Percentiles rank a stretch among this genome's conserved stretches.
Conservation (phyloP, 2,888 invertebrate species). For the Amblyjoppa fuscipennis region DNA sequence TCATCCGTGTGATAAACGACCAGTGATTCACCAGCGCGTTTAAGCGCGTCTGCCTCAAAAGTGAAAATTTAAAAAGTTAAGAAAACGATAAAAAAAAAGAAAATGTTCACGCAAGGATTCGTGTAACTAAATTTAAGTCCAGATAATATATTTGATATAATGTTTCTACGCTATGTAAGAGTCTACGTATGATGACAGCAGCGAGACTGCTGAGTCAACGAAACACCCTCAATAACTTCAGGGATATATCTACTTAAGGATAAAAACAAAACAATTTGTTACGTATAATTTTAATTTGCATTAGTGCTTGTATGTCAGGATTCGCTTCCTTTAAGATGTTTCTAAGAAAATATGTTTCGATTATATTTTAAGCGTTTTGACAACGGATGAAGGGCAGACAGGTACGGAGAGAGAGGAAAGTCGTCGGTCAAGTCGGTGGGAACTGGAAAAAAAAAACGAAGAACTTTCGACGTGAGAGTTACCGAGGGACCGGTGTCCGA, state of each 20-base stretch:
- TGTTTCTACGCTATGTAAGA: slow-evolving; percentile 37
- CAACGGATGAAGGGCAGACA: background rate
- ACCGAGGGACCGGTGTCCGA: slow-evolving; percentile 59
- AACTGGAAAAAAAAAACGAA: slow-evolving; percentile 18
- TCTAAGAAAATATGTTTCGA: slow-evolving; percentile 26
- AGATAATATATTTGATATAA: slow-evolving; percentile 51
- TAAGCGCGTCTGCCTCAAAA: slow-evolving; percentile 26
- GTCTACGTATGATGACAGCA: slow-evolving; percentile 6
- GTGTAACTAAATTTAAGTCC: slow-evolving; percentile 44
- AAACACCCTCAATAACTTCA: background rate
- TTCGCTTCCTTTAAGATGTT: slow-evolving; percentile 12
- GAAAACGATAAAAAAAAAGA: background rate
- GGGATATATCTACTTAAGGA: background rate
- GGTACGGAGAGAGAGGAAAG: slow-evolving; percentile 11
- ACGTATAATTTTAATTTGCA: background rate
- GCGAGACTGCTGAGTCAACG: slow-evolving; percentile 7
- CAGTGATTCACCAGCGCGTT: slow-evolving; percentile 21
- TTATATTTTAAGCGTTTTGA: slow-evolving; percentile 5
- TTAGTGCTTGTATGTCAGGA: background rate
- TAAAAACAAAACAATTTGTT: background rate
- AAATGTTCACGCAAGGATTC: slow-evolving; percentile 25
- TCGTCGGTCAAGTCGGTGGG: background rate
- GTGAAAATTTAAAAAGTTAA: background rate
- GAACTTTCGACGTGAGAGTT: slow-evolving; percentile 53
- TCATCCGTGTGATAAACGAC: slow-evolving; percentile 1